phyloP scores from a whole-genome alignment of 2,797 vertebrate species.

The Megaceryle alcyon region DNA sequence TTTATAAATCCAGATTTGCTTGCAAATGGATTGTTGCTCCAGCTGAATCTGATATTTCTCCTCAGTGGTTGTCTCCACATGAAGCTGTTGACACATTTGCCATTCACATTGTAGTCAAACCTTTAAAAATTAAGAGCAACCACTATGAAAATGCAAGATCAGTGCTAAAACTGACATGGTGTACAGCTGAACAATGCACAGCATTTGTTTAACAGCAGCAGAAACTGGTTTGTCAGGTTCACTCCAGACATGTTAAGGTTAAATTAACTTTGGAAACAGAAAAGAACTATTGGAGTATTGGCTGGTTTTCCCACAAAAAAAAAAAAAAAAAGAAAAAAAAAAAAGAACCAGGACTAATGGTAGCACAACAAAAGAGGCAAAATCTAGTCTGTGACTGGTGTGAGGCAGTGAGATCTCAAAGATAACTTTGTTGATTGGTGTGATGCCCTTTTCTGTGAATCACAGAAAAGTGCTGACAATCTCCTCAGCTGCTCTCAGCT shows the following conservation, averaged over 20 bases:
- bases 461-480: background rate
- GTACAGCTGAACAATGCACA: background rate
- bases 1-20: background rate
- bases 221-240: constrained; percentile 35
- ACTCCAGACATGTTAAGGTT: background rate
- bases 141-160: background rate
- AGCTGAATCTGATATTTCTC: background rate
- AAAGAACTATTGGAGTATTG: background rate
- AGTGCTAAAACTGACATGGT: background rate
- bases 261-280: background rate
- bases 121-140: background rate
- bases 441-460: background rate
- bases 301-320: background rate
- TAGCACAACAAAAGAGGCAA: background rate
- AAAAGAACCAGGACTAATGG: background rate
- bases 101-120: background rate
- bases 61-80: background rate
- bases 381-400: background rate
- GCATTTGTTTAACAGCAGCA: background rate
- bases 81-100: background rate
- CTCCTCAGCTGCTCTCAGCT: background rate
- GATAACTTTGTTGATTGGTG: background rate
- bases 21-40: background rate
- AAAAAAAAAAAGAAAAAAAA: background rate
- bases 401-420: background rate